Evolutionary conservation across 2,888 invertebrate genomes (phyloP).

Genomic region (Marasmarcha lunaedactyla): DNA sequence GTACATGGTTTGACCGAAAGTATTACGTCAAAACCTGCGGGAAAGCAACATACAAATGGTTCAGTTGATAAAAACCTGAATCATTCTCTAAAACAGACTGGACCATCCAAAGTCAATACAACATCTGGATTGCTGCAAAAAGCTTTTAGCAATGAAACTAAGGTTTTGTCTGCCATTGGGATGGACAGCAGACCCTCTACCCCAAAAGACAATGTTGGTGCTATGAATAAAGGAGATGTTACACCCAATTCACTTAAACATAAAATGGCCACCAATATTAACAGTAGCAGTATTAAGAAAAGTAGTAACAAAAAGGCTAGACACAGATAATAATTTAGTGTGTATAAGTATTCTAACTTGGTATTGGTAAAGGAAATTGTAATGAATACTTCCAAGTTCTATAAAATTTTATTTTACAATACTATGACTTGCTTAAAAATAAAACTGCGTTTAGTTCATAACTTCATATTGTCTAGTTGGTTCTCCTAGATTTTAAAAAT

Average conservation of each 20-base stretch:
- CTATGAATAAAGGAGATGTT: constrained; percentile 43
- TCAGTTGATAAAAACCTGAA: constrained; percentile 47
- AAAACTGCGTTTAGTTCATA: not conserved
- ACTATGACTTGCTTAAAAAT: not conserved
- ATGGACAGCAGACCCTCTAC: constrained; percentile 58
- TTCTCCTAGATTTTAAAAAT: constrained; percentile 30
- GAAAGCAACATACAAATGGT: constrained; percentile 63
- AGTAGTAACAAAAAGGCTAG: constrained; percentile 85
- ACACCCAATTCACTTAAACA: constrained; percentile 63
- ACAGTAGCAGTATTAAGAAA: constrained; percentile 75
- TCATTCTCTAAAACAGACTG: constrained; percentile 45
- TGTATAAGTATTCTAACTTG: not conserved
- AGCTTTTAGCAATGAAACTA: constrained; percentile 48
- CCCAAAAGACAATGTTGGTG: constrained; percentile 47
- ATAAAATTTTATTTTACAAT: too few relatives aligned
- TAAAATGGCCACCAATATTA: constrained; percentile 49
- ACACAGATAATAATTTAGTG: constrained; percentile 86
- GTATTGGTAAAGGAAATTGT: not conserved
- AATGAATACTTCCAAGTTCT: too few relatives aligned
- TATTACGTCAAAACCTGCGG: constrained; percentile 58
- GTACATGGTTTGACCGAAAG: constrained; percentile 64
- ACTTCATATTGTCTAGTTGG: not conserved
- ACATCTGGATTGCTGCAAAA: constrained; percentile 53
- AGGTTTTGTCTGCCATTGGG: constrained; percentile 47
- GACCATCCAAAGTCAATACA: constrained; percentile 49